These are phyloP conservation scores for Chironomus riparius DNA, from an alignment of 2,888 invertebrate species.

Conservation along the genomic window DNA sequence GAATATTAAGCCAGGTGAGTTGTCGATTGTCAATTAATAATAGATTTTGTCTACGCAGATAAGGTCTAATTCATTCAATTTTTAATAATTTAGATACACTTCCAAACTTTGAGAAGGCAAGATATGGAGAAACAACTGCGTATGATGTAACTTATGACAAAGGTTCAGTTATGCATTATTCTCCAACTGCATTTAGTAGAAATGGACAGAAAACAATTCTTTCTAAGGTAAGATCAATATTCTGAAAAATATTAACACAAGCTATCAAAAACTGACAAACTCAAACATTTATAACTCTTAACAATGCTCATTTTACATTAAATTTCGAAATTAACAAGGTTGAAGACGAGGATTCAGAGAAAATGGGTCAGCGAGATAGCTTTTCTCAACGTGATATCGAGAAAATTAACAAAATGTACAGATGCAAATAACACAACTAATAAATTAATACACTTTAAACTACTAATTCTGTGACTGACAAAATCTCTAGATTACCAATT, in stretches of 20 bases:
- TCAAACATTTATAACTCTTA: not conserved
- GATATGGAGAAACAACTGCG: conserved; percentile 45
- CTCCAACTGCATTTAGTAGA: conserved; percentile 56
- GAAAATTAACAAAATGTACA: conserved; percentile 20
- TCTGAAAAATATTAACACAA: too few relatives aligned
- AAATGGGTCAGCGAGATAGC: not conserved
- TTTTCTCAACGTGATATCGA: not conserved
- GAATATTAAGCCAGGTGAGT: conserved; percentile 38
- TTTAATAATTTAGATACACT: conserved; percentile 46
- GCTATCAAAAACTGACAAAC: too few relatives aligned
- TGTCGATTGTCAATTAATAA: conserved; percentile 34
- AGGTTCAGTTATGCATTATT: conserved; percentile 68
- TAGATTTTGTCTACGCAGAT: too few relatives aligned
- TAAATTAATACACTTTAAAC: not conserved
- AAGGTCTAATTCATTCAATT: too few relatives aligned
- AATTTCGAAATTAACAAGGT: not conserved
- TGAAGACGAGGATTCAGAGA: not conserved
- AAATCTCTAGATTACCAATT: not conserved
- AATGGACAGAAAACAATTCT: conserved; percentile 57
- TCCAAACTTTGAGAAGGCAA: conserved; percentile 57
- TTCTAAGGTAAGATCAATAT: conserved; percentile 46
- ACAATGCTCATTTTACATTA: too few relatives aligned
- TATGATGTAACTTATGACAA: conserved; percentile 44
- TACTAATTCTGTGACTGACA: not conserved
- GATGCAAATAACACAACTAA: not conserved